These are phyloP conservation scores for Eristalis arbustorum DNA, from an alignment of 2,888 invertebrate species.

Conservation along the genomic window DNA sequence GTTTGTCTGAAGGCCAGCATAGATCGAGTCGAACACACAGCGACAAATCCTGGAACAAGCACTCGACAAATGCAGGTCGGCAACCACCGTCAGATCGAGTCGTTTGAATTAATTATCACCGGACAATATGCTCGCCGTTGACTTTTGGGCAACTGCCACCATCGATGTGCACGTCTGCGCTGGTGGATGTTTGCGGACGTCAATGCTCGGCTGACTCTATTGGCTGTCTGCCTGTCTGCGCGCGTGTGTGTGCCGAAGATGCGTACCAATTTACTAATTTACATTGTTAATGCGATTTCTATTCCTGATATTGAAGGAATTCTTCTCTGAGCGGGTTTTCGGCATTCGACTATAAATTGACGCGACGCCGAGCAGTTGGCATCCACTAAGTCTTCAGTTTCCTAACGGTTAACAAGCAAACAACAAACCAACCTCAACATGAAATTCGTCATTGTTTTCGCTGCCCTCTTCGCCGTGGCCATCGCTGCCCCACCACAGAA, in stretches of 20 bases:
- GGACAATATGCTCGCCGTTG: constrained; percentile 7
- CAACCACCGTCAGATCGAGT: not conserved
- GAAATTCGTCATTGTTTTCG: not conserved
- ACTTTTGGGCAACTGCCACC: not conserved
- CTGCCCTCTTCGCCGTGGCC: not conserved
- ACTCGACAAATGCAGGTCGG: too few species aligned
- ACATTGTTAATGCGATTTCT: constrained; percentile 47
- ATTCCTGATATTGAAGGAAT: constrained; percentile 46
- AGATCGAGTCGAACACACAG: too few species aligned
- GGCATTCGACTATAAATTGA: constrained; percentile 58
- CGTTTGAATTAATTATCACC: constrained; percentile 38
- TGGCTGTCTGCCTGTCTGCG: not conserved
- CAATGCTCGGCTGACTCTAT: not conserved
- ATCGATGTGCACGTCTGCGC: not conserved
- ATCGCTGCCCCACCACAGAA: not conserved
- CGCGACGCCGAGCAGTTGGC: constrained; percentile 6
- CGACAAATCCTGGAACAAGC: too few species aligned
- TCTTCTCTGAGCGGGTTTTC: constrained; percentile 31
- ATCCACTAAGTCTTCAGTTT: constrained; percentile 69
- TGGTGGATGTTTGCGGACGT: not conserved
- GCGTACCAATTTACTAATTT: constrained; percentile 45
- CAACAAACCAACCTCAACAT: not conserved
- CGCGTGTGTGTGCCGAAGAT: constrained; percentile 26
- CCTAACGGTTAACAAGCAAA: constrained; percentile 55
- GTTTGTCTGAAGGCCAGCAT: too few species aligned